Percentiles rank a stretch among this genome's conserved stretches.
phyloP scores from a whole-genome alignment of 2,888 invertebrate species.

The Nomada ferruginata region DNA sequence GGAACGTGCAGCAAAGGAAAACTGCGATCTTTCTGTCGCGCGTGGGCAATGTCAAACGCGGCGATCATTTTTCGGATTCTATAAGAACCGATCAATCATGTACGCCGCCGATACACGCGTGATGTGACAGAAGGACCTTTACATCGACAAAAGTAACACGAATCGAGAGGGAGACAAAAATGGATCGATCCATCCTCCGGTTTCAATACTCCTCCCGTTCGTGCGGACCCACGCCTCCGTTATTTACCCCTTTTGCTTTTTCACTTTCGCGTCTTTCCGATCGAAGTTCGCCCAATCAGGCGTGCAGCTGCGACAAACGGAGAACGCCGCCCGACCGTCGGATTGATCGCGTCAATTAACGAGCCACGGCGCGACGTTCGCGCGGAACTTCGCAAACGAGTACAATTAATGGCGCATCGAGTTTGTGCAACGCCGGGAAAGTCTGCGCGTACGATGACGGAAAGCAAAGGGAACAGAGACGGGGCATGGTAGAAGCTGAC shows the following conservation, averaged over 20 bases:
- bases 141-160: too few relatives aligned
- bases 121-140: too few relatives aligned
- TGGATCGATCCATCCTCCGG: neutral
- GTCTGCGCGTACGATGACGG: neutral
- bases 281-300: conserved; percentile 47
- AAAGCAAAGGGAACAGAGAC: neutral
- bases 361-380: conserved; percentile 36
- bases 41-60: neutral
- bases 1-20: neutral
- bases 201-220: neutral
- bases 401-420: conserved; percentile 68
- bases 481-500: neutral
- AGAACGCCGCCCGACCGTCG: conserved; percentile 33
- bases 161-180: neutral
- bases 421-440: conserved; percentile 26
- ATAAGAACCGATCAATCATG: too few relatives aligned
- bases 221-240: neutral
- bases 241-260: neutral
- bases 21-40: neutral
- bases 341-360: conserved; percentile 70
- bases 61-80: too few relatives aligned
- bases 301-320: conserved; percentile 17
- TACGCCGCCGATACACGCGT: too few relatives aligned
- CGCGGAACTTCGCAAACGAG: conserved; percentile 67
- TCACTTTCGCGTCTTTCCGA: neutral